These are phyloP conservation scores for Coenonympha arcania DNA, from an alignment of 2,888 invertebrate genomes.

Conservation along the genomic window DNA sequence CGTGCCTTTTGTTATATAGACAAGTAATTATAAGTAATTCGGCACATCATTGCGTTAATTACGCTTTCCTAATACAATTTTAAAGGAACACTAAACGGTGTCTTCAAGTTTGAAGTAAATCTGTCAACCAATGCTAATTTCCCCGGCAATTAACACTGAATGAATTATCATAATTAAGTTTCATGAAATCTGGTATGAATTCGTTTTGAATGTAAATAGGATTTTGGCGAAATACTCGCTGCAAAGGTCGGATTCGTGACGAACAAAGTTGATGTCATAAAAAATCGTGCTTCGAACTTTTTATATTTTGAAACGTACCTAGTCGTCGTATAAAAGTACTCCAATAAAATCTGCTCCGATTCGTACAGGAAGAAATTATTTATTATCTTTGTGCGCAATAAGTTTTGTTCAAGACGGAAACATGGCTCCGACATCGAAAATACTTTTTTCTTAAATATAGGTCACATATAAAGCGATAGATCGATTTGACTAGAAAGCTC, in stretches of 20 bases:
- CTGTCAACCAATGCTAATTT: not conserved
- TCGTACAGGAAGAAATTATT: slow-evolving; percentile 1
- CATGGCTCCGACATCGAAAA: slow-evolving; percentile 13
- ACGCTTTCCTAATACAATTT: slow-evolving; percentile 45
- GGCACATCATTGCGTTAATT: slow-evolving; percentile 62
- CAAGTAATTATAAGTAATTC: slow-evolving; percentile 72
- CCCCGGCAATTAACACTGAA: not conserved
- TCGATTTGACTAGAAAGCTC: slow-evolving; percentile 22
- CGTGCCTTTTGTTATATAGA: slow-evolving; percentile 48
- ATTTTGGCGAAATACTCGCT: not conserved
- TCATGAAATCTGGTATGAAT: not conserved
- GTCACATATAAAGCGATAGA: slow-evolving; percentile 25
- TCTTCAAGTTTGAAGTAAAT: too few species aligned
- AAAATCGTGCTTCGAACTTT: not conserved
- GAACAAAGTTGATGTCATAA: too few species aligned
- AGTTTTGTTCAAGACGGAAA: slow-evolving; percentile 5
- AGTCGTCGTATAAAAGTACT: not conserved
- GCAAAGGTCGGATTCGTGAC: not conserved
- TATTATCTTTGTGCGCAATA: slow-evolving; percentile 10
- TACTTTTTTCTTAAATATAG: slow-evolving; percentile 19
- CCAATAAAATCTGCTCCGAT: not conserved
- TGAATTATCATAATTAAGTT: not conserved
- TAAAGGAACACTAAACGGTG: slow-evolving; percentile 65
- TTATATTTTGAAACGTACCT: not conserved
- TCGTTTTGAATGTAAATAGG: not conserved